These are phyloP conservation scores for Calephelis virginiensis DNA, from an alignment of 1,140 invertebrate genomes.

Conservation along the genomic window DNA sequence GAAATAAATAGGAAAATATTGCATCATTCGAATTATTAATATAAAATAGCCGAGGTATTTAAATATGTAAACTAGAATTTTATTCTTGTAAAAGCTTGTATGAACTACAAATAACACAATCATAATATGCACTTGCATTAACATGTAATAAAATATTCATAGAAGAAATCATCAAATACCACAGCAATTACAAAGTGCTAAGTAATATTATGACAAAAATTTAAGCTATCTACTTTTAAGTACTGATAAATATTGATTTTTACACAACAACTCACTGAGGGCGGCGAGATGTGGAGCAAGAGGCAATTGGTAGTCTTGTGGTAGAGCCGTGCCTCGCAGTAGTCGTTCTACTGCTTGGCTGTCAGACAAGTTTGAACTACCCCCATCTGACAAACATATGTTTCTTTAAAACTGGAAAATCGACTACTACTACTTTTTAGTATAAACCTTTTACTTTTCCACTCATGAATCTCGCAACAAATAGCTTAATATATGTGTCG, in stretches of 20 bases:
- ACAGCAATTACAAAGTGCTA: neutral
- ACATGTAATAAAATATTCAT: too few species aligned
- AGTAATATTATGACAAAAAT: constrained; percentile 1
- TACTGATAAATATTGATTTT: constrained; percentile 42
- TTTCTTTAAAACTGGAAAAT: constrained; percentile 6
- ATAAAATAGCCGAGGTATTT: too few species aligned
- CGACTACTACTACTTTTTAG: neutral
- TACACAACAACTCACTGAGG: constrained; percentile 74
- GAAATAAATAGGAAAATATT: too few species aligned
- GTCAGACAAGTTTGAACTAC: constrained; percentile 61
- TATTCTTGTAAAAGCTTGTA: too few species aligned
- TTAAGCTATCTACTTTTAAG: neutral
- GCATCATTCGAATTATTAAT: too few species aligned
- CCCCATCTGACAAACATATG: constrained; percentile 47
- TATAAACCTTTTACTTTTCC: too few species aligned
- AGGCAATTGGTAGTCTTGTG: constrained; percentile 75
- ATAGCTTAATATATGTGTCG: too few species aligned
- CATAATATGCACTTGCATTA: too few species aligned
- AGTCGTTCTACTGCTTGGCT: constrained; percentile 75
- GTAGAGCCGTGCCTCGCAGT: constrained; percentile 63
- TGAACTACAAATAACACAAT: too few species aligned
- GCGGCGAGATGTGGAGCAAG: constrained; percentile 75
- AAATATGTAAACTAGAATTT: too few species aligned
- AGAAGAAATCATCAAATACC: too few species aligned
- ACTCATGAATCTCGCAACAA: too few species aligned